phyloP scores from a whole-genome alignment of 2,888 invertebrate genomes.

The Candidula unifasciata region DNA sequence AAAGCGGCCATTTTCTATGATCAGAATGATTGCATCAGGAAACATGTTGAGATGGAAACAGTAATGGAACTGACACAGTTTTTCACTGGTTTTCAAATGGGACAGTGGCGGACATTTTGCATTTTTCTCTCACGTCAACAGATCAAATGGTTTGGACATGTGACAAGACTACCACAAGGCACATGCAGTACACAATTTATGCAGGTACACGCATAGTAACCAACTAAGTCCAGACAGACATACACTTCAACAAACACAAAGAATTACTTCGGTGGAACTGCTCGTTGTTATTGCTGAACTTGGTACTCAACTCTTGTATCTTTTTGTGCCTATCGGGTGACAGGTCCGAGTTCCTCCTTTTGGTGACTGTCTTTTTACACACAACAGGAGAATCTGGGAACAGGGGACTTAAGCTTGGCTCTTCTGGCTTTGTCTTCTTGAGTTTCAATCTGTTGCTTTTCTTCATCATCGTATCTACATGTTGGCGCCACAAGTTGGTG shows the following conservation, averaged over 20 bases:
- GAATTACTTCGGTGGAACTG: slow-evolving; percentile 38
- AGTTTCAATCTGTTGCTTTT: background rate
- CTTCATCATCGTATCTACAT: slow-evolving; percentile 4
- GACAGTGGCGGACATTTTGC: too few species aligned
- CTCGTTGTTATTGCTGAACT: background rate
- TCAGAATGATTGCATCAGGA: too few species aligned
- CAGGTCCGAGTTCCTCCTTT: slow-evolving; percentile 14
- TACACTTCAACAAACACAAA: too few species aligned
- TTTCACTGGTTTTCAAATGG: too few species aligned
- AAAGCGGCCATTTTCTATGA: too few species aligned
- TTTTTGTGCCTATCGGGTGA: background rate
- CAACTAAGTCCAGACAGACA: background rate
- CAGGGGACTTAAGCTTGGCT: slow-evolving; percentile 63
- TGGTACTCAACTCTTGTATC: background rate
- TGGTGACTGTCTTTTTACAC: slow-evolving; percentile 54
- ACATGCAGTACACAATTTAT: too few species aligned
- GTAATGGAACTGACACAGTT: too few species aligned
- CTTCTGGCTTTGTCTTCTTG: slow-evolving; percentile 44
- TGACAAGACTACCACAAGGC: too few species aligned
- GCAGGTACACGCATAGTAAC: too few species aligned
- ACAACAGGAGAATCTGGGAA: slow-evolving; percentile 58
- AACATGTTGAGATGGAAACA: too few species aligned
- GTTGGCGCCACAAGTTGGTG: slow-evolving; percentile 14
- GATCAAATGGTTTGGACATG: too few species aligned
- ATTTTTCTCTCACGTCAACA: too few species aligned